These are phyloP conservation scores for Resseliella maxima DNA, from an alignment of 2,888 invertebrate species.

Conservation along the genomic window DNA sequence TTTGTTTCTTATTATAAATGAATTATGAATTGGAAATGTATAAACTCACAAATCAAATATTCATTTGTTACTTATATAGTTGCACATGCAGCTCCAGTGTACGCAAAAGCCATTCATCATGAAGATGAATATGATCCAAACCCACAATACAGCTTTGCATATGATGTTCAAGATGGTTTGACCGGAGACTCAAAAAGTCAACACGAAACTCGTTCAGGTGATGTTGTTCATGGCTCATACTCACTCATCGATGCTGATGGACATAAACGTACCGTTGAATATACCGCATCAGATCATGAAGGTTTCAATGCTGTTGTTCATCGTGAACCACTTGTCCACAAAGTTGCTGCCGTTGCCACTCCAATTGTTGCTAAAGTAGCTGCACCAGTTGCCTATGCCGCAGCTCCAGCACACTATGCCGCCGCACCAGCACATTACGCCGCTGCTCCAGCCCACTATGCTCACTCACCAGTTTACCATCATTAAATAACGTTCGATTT, in stretches of 20 bases:
- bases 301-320: constrained; percentile 67
- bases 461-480: constrained; percentile 39
- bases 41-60: neutral
- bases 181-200: constrained; percentile 71
- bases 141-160: constrained; percentile 69
- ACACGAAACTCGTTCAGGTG: constrained; percentile 74
- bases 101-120: neutral
- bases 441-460: constrained; percentile 46
- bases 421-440: constrained; percentile 49
- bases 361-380: constrained; percentile 59
- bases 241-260: constrained; percentile 72
- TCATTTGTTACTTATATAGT: neutral
- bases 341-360: constrained; percentile 58
- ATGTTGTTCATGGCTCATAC: constrained; percentile 72
- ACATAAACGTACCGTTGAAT: constrained; percentile 74
- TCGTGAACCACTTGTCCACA: constrained; percentile 63
- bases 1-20: neutral
- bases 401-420: constrained; percentile 57
- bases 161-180: constrained; percentile 69
- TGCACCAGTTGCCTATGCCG: constrained; percentile 60
- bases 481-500: constrained; percentile 35
- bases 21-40: no score
- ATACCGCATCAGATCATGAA: constrained; percentile 69
- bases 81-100: constrained; percentile 23
- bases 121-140: constrained; percentile 66